Base-by-base conservation (phyloP, 1,140 invertebrate species). In the Solenopsis invicta region DNA sequence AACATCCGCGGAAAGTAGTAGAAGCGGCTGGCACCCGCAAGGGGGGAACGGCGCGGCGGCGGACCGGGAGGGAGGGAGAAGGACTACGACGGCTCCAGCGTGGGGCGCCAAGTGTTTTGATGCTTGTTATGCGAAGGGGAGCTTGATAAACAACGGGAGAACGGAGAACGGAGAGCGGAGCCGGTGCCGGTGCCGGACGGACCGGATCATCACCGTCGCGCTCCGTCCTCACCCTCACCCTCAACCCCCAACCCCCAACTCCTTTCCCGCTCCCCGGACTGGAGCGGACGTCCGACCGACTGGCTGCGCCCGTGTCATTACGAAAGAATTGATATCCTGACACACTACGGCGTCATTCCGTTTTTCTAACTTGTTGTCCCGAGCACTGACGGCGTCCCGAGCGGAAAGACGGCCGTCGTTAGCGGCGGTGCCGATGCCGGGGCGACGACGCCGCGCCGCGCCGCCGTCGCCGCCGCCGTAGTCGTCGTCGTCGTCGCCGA, bases 61-160 rank as follows among this genome's bases (percentile, higher is more conserved):
- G 74, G 13, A 18, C 61, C 67, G 50, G 86, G 81, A 5, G 24
- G 85, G 78, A 84, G 69, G 86, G n/a, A n/a, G 82, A 82, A 78
- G 64, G 87, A 86, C 87, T 89, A 91, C 87, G 87, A 87, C 80
- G 92, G 92, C 92, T 93, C 92, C 92, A 93, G 90, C 89, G 81
- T 89, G 92, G 91, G 92, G 92, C 92, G 92, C 92, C 92, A 93
- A 93, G 87, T 93, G 92, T 93, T 93, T 93, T 93, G 92, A 93
- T 93, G 92, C 92, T 93, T 92, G 91, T 93, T 92, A 93, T 89
- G 90, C 89, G 90, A 90, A 87, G 91, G 90, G 91, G 90, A 92
- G 86, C 84, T 92, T 88, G 92, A 93, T 93, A 93, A 93, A 93
- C 92, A 93, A 93, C 91, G 87, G 91, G 87, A 41, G 37, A 41